These are phyloP conservation scores for Piliocolobus tephrosceles DNA, from an alignment of 2,113 vertebrate species.

Conservation along the genomic window DNA sequence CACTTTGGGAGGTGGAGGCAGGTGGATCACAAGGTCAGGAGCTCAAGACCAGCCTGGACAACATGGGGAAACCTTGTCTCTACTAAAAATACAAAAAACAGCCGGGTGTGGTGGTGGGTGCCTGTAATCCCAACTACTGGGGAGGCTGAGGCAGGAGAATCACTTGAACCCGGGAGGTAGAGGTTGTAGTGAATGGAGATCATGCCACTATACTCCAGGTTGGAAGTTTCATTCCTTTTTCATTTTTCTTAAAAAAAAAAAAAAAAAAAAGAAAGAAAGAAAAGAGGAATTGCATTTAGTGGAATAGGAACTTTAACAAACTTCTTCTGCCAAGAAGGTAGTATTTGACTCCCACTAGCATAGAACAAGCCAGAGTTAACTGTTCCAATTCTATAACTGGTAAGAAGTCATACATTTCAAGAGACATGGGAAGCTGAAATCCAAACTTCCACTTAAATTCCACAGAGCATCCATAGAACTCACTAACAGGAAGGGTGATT, in stretches of 20 bases:
- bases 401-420: not conserved
- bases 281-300: constrained; percentile 72
- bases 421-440: not conserved
- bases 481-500: not conserved
- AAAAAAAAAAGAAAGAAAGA: not conserved
- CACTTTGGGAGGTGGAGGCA: no score
- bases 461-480: not conserved
- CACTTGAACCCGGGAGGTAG: no score
- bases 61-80: no score
- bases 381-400: not conserved
- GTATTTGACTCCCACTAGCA: constrained; percentile 14
- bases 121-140: no score
- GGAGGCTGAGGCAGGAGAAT: no score
- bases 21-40: no score
- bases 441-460: not conserved
- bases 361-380: constrained; percentile 52
- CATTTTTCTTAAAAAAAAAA: no score
- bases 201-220: no score
- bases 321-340: constrained; percentile 55
- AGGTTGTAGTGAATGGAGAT: no score
- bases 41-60: no score
- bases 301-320: constrained; percentile 60
- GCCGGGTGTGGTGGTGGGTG: accelerated
- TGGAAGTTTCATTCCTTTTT: no score
- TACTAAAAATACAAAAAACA: no score